Evolutionary conservation across 2,113 vertebrate species (phyloP).

Genomic region (Agapornis roseicollis): DNA sequence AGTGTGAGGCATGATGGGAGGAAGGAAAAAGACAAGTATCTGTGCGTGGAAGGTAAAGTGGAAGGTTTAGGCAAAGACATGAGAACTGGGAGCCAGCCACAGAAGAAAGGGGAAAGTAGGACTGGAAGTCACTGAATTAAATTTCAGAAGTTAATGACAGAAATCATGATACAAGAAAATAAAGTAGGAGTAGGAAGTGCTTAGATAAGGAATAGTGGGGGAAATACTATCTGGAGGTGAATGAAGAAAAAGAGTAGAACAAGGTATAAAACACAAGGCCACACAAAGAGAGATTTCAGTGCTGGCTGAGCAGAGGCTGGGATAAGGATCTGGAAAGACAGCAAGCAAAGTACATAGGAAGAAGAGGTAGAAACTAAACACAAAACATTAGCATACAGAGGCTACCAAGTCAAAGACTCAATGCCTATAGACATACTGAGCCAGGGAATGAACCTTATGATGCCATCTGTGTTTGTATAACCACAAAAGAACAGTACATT

Average conservation of each 20-base stretch:
- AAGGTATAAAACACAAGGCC: background rate
- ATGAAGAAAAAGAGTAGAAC: background rate
- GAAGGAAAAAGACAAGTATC: background rate
- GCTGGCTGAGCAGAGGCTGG: background rate
- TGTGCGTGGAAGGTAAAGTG: background rate
- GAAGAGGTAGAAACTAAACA: background rate
- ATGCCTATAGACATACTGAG: background rate
- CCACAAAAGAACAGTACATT: background rate
- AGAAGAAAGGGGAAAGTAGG: background rate
- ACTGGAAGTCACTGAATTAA: background rate
- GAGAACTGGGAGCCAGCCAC: background rate
- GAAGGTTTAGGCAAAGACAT: background rate
- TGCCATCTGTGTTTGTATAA: background rate
- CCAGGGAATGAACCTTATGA: background rate
- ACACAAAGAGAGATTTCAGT: background rate
- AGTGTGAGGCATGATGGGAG: background rate
- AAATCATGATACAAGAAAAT: background rate
- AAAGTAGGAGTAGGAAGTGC: background rate
- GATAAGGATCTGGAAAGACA: background rate
- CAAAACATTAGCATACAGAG: background rate
- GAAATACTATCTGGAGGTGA: background rate
- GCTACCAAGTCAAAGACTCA: background rate
- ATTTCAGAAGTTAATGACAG: background rate
- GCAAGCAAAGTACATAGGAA: background rate
- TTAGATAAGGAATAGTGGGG: background rate